Percentiles rank a stretch among this genome's conserved stretches.
Evolutionary conservation across 1,140 invertebrate species (phyloP).

Genomic region (Sitophilus oryzae): DNA sequence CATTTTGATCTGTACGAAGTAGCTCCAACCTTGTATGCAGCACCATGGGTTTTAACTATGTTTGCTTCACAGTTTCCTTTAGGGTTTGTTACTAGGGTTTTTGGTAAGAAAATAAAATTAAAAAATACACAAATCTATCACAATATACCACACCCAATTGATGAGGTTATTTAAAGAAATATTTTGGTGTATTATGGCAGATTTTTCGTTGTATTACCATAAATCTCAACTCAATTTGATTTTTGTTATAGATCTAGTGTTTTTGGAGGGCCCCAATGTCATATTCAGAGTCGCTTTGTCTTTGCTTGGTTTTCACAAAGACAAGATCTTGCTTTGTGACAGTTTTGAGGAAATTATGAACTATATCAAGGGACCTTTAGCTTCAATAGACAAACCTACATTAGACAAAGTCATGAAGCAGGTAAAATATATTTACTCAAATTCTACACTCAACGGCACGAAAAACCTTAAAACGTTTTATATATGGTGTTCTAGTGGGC

Average conservation of each 20-base stretch:
- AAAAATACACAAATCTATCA: too few species aligned
- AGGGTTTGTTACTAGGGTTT: slow-evolving; percentile 90
- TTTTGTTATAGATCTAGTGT: slow-evolving; percentile 69
- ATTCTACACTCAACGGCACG: too few species aligned
- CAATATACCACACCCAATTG: too few species aligned
- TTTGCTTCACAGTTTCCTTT: slow-evolving; percentile 95
- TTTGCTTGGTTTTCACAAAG: slow-evolving; percentile 76
- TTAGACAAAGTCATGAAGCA: slow-evolving; percentile 69
- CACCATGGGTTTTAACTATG: slow-evolving; percentile 91
- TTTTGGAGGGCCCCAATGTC: slow-evolving; percentile 82
- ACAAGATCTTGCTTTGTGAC: slow-evolving; percentile 74
- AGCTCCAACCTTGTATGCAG: slow-evolving; percentile 87
- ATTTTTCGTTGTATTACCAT: background rate
- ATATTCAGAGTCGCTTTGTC: slow-evolving; percentile 85
- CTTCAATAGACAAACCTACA: slow-evolving; percentile 53
- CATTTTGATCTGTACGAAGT: slow-evolving; percentile 89
- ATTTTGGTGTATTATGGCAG: too few species aligned
- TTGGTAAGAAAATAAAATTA: slow-evolving; percentile 67
- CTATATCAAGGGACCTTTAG: slow-evolving; percentile 73
- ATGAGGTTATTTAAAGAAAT: too few species aligned
- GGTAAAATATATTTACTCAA: slow-evolving; percentile 50
- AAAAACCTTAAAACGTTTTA: too few species aligned
- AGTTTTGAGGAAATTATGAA: slow-evolving; percentile 92
- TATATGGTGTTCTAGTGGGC: too few species aligned
- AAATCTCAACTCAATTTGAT: background rate